Evolutionary conservation across 2,113 vertebrate species (phyloP).

Genomic region (Choloepus hoffmanni): DNA sequence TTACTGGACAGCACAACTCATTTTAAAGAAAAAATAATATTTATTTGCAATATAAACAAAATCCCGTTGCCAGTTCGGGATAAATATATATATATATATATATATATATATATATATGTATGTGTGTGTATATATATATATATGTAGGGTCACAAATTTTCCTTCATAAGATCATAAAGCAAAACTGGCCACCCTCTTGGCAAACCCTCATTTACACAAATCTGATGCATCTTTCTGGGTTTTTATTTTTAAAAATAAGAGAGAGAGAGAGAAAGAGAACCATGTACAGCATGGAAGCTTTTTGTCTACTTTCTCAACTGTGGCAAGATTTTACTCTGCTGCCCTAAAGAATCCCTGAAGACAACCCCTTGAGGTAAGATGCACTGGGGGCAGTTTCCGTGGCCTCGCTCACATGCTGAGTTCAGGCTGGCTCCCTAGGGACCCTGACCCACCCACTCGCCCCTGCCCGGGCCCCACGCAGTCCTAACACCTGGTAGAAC

Average conservation of each 20-base stretch:
- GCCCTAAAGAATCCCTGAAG: slow-evolving; percentile 97
- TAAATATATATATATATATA: slow-evolving; percentile 85
- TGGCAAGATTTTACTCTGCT: slow-evolving; percentile 94
- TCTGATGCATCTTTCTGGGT: slow-evolving; percentile 89
- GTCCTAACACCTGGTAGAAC: background rate
- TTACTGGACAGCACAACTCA: slow-evolving; percentile 80
- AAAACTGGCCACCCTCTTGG: slow-evolving; percentile 91
- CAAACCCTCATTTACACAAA: slow-evolving; percentile 91
- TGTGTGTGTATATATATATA: slow-evolving; percentile 76
- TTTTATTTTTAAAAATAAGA: slow-evolving; percentile 85
- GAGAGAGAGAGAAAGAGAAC: slow-evolving; percentile 84
- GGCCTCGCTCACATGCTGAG: slow-evolving; percentile 69
- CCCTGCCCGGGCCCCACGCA: background rate
- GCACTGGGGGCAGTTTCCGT: slow-evolving; percentile 84
- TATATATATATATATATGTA: slow-evolving; percentile 83
- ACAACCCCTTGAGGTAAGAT: slow-evolving; percentile 97
- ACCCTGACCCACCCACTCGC: background rate
- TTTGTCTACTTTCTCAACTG: slow-evolving; percentile 91
- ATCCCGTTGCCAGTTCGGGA: slow-evolving; percentile 95
- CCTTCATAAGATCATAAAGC: slow-evolving; percentile 95
- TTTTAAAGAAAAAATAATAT: slow-evolving; percentile 99
- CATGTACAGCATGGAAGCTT: slow-evolving; percentile 93
- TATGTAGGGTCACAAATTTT: slow-evolving; percentile 93
- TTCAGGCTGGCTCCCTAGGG: background rate
- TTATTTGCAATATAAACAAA: slow-evolving; percentile 99